phyloP scores from a whole-genome alignment of 2,113 vertebrate species.

The Etia nguti region DNA sequence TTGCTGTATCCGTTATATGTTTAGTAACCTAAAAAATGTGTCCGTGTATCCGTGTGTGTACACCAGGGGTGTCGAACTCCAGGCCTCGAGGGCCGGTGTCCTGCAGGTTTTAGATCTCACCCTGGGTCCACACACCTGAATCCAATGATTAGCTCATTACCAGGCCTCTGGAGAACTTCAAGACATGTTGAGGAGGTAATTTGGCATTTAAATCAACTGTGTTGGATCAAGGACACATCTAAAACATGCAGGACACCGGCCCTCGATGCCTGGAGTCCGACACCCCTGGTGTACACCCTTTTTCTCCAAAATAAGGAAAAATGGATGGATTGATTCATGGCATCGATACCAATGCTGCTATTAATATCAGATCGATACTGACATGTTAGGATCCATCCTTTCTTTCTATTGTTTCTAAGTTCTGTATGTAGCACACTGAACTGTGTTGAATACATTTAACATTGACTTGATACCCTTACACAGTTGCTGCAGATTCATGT shows the following conservation, averaged over 20 bases:
- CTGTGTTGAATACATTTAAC: neutral
- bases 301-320: neutral
- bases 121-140: too few species aligned
- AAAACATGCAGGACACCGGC: too few species aligned
- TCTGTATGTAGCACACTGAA: neutral
- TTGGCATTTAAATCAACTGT: too few species aligned
- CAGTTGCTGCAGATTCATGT: neutral
- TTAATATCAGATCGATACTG: neutral
- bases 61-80: too few species aligned
- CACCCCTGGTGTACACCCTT: neutral
- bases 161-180: too few species aligned
- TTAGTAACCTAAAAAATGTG: neutral
- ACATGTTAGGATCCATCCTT: neutral
- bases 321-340: neutral
- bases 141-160: too few species aligned
- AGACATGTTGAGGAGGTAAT: too few species aligned
- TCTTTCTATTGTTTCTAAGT: neutral
- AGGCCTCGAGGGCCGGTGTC: too few species aligned
- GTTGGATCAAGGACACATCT: too few species aligned
- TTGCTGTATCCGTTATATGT: neutral
- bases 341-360: neutral
- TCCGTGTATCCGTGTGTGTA: neutral
- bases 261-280: too few species aligned
- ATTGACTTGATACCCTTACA: neutral
- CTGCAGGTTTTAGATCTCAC: too few species aligned